Evolutionary conservation across 2,797 vertebrate genomes (phyloP).

Genomic region (Acanthornis magna): DNA sequence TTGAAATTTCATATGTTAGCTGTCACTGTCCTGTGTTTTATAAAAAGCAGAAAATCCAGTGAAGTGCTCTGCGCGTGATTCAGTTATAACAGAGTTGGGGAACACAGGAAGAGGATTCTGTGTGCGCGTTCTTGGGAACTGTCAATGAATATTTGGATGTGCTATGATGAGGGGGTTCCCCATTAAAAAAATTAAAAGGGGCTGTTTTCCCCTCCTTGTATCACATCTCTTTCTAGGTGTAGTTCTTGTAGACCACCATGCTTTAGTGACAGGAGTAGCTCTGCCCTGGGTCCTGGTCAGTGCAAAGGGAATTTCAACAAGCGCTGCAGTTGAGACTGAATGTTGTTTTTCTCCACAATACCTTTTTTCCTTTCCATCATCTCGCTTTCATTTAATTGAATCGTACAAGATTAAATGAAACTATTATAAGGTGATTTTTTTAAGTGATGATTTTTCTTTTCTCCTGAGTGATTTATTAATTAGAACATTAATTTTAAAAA

Average conservation of each 20-base stretch:
- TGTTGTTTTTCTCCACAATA: neutral
- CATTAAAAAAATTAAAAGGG: neutral
- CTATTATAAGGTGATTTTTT: slow-evolving; percentile 26
- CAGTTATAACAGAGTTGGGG: neutral
- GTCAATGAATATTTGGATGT: neutral
- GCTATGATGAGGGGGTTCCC: neutral
- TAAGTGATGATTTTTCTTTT: slow-evolving; percentile 29
- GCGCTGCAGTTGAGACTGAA: neutral
- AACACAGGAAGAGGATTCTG: neutral
- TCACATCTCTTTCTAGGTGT: neutral
- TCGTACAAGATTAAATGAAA: slow-evolving; percentile 26
- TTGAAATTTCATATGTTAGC: neutral
- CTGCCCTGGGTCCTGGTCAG: neutral
- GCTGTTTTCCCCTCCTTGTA: neutral
- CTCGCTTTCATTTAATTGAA: neutral
- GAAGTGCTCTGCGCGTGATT: neutral
- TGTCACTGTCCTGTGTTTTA: neutral
- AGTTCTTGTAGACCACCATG: neutral
- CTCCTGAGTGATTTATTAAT: slow-evolving; percentile 39
- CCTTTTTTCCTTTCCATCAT: neutral
- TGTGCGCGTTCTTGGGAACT: neutral
- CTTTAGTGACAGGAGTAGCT: neutral
- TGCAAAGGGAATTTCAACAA: neutral
- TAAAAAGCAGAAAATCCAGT: neutral
- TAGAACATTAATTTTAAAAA: slow-evolving; percentile 51